These are phyloP conservation scores for Glaucopsyche alexis DNA, from an alignment of 2,888 invertebrate genomes.

Conservation along the genomic window DNA sequence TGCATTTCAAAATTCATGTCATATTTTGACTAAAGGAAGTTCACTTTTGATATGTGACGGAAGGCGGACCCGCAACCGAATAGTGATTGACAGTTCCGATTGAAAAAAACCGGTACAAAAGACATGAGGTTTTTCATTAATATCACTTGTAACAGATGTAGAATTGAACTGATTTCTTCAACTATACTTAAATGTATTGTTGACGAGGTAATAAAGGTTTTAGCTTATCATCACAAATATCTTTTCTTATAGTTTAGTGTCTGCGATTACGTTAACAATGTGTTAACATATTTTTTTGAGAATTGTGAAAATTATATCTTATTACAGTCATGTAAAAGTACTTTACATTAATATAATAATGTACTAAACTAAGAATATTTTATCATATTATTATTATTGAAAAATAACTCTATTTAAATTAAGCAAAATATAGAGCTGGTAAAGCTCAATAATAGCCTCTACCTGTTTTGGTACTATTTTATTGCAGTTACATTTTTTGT, in stretches of 20 bases:
- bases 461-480: neutral
- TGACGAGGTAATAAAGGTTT: conserved; percentile 7
- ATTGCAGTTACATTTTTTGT: neutral
- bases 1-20: conserved; percentile 20
- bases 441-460: neutral
- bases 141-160: conserved; percentile 19
- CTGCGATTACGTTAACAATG: neutral
- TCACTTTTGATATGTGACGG: conserved; percentile 46
- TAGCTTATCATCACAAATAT: conserved; percentile 2
- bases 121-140: conserved; percentile 34
- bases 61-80: conserved; percentile 61
- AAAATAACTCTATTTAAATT: too few relatives aligned
- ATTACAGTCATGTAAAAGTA: neutral
- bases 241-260: neutral
- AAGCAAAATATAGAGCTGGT: too few relatives aligned
- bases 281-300: neutral
- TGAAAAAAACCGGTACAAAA: conserved; percentile 37
- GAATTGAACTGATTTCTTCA: conserved; percentile 10
- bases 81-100: conserved; percentile 64
- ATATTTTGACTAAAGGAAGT: conserved; percentile 39
- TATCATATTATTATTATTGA: too few relatives aligned
- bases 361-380: neutral
- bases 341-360: neutral
- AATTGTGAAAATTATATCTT: neutral
- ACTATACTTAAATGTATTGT: conserved; percentile 12